phyloP scores from a whole-genome alignment of 1,140 invertebrate genomes.

The Orchesella cincta region DNA sequence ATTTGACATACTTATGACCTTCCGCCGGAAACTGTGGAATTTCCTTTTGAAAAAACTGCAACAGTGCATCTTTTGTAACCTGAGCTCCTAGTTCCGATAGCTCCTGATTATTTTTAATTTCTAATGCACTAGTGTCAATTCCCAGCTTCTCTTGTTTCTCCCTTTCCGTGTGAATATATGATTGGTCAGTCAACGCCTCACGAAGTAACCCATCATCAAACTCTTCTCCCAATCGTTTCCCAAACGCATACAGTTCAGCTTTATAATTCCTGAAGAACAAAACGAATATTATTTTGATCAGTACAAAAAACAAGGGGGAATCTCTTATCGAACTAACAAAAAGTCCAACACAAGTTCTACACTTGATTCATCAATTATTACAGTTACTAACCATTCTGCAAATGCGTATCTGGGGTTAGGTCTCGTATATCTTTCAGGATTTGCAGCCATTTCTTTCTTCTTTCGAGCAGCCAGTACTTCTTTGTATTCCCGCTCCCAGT shows the following conservation, averaged over 20 bases:
- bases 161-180: slow-evolving; percentile 74
- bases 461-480: background rate
- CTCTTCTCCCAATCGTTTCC: slow-evolving; percentile 78
- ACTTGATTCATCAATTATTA: background rate
- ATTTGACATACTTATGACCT: slow-evolving; percentile 61
- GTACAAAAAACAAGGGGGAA: background rate
- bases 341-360: background rate
- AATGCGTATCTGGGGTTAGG: background rate
- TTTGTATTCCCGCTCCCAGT: background rate
- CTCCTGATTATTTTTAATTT: slow-evolving; percentile 68
- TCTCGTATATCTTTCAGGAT: background rate
- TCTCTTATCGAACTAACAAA: too few species aligned
- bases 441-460: background rate
- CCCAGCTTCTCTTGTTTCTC: slow-evolving; percentile 69
- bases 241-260: slow-evolving; percentile 85
- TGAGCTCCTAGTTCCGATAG: slow-evolving; percentile 67
- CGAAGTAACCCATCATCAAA: slow-evolving; percentile 71
- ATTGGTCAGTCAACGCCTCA: slow-evolving; percentile 75
- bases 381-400: background rate
- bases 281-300: background rate
- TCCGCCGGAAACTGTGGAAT: slow-evolving; percentile 74
- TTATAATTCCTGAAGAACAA: slow-evolving; percentile 71
- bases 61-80: slow-evolving; percentile 64
- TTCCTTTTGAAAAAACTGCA: slow-evolving; percentile 63
- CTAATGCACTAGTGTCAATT: slow-evolving; percentile 63